phyloP scores from a whole-genome alignment of 2,113 vertebrate genomes.

The Oenanthe oenanthe region DNA sequence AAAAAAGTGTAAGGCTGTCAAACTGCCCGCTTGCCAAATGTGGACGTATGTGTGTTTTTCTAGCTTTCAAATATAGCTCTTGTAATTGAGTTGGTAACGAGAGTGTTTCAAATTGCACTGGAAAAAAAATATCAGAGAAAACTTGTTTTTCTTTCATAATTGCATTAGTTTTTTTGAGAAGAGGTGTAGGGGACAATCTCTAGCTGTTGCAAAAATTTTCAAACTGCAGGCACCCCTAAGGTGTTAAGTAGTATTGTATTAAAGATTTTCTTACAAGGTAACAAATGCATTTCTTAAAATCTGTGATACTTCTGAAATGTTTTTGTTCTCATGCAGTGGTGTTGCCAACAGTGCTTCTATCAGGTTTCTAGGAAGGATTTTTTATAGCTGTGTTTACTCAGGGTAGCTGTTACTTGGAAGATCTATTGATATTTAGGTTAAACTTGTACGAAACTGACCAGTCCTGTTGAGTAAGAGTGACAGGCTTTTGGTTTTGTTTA shows the following conservation, averaged over 20 bases:
- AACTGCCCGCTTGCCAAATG: background rate
- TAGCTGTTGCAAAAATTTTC: background rate
- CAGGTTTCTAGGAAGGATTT: background rate
- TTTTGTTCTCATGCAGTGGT: background rate
- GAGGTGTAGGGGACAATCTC: background rate
- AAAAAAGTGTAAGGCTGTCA: background rate
- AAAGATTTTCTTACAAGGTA: background rate
- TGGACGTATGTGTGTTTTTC: background rate
- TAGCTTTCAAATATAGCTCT: background rate
- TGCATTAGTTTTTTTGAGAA: background rate
- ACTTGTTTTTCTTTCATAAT: background rate
- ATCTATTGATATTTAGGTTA: background rate
- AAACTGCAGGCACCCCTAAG: background rate
- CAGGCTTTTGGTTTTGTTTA: background rate
- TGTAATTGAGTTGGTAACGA: background rate
- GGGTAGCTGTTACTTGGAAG: background rate
- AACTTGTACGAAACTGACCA: background rate
- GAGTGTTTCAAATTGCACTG: background rate
- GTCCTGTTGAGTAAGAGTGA: background rate
- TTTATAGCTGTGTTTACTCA: background rate
- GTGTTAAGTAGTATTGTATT: background rate
- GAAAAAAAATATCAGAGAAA: background rate
- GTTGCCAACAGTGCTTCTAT: background rate
- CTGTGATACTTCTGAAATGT: background rate
- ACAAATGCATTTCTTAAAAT: background rate